These are phyloP conservation scores for Cepphus grylle DNA, from an alignment of 2,113 vertebrate genomes.

Conservation along the genomic window DNA sequence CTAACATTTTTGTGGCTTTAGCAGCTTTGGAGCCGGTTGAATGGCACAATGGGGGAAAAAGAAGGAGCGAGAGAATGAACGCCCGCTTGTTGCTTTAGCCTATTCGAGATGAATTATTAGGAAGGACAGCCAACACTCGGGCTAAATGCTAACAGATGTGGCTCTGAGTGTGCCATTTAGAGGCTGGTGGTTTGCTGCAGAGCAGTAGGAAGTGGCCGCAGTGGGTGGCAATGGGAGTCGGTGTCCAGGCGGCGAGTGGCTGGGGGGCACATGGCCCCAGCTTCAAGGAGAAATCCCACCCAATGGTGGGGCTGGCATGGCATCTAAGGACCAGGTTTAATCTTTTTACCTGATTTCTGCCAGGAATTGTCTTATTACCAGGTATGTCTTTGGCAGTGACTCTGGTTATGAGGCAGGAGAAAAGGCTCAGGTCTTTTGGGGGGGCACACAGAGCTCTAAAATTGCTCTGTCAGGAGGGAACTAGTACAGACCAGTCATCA, in stretches of 20 bases:
- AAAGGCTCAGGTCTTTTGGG: rapidly evolving
- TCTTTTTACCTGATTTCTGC: not conserved
- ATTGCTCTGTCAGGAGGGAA: not conserved
- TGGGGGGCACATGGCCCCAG: not conserved
- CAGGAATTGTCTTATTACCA: not conserved
- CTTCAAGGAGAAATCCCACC: not conserved
- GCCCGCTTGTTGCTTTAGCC: not conserved
- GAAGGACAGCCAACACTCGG: slow-evolving; percentile 15
- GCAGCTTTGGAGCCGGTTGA: slow-evolving; percentile 55
- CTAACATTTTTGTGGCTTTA: slow-evolving; percentile 73
- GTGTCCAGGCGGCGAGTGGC: not conserved
- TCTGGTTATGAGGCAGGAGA: not conserved
- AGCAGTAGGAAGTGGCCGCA: not conserved
- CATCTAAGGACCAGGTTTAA: rapidly evolving
- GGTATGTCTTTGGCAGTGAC: not conserved
- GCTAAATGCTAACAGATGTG: slow-evolving; percentile 36
- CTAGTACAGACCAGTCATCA: not conserved
- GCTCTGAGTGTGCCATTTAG: not conserved
- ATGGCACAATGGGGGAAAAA: slow-evolving; percentile 49
- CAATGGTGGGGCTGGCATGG: not conserved
- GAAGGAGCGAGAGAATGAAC: not conserved
- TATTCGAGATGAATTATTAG: slow-evolving; percentile 44
- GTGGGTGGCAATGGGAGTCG: not conserved
- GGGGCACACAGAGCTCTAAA: not conserved
- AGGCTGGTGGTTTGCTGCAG: not conserved